Conservation (phyloP, 2,888 invertebrate genomes). For the Trilocha varians region DNA sequence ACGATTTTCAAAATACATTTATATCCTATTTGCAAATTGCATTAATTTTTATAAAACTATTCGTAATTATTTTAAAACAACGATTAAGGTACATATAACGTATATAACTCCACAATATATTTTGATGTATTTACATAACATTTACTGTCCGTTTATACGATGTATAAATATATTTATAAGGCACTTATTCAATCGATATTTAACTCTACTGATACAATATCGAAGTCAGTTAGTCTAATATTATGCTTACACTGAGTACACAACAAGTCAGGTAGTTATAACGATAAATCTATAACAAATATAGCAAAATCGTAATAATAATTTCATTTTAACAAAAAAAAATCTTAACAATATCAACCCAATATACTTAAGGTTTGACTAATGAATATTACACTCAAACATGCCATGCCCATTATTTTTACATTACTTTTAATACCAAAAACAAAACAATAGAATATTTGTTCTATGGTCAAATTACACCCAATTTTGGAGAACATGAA, state of each 20-base stretch:
- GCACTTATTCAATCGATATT: background rate
- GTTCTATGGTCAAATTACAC: too few species aligned
- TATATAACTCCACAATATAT: background rate
- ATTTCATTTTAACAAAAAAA: background rate
- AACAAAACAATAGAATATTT: too few species aligned
- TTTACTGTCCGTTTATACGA: background rate
- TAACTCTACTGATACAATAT: background rate
- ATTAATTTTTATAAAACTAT: background rate
- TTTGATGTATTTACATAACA: background rate
- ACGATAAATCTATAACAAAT: background rate
- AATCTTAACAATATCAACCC: background rate
- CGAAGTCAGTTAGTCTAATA: background rate
- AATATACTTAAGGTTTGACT: background rate
- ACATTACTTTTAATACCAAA: too few species aligned
- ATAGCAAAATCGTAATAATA: background rate
- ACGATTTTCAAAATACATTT: too few species aligned
- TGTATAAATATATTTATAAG: background rate
- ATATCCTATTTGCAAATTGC: too few species aligned
- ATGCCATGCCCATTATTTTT: background rate
- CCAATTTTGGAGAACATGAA: too few species aligned
- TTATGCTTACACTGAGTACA: background rate
- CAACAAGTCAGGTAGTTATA: background rate
- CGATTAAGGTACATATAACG: background rate
- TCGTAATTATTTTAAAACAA: background rate
- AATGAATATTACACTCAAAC: background rate